These are phyloP conservation scores for Luscinia megarhynchos DNA, from an alignment of 2,797 vertebrate species.

Conservation along the genomic window DNA sequence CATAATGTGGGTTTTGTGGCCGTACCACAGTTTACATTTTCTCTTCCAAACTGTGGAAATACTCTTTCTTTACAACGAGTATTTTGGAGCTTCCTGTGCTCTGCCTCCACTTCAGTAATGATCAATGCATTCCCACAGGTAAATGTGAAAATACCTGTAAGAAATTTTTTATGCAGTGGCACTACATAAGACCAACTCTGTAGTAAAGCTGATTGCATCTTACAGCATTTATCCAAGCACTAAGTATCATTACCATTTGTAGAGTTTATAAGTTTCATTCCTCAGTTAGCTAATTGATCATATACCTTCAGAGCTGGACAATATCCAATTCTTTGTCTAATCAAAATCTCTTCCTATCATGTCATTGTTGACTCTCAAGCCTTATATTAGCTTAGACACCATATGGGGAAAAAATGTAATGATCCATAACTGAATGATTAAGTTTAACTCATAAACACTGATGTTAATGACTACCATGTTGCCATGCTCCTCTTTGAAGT, in stretches of 20 bases:
- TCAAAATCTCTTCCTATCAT: constrained; percentile 20
- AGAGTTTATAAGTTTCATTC: background rate
- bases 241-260: background rate
- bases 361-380: background rate
- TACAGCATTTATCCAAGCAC: background rate
- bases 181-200: background rate
- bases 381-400: background rate
- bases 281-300: background rate
- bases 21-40: background rate
- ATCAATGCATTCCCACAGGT: background rate
- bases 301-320: background rate
- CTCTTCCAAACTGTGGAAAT: background rate
- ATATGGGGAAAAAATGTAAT: constrained; percentile 12
- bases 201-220: background rate
- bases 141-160: background rate
- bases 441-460: constrained; percentile 22
- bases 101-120: background rate
- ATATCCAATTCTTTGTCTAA: background rate
- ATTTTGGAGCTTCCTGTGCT: background rate
- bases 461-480: constrained; percentile 49
- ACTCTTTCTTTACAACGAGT: background rate
- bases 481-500: constrained; percentile 16
- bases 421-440: constrained; percentile 12
- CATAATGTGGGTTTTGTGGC: background rate
- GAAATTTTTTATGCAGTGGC: background rate